Base-by-base conservation (phyloP, 2,797 vertebrate species). In the Mus spretus region DNA sequence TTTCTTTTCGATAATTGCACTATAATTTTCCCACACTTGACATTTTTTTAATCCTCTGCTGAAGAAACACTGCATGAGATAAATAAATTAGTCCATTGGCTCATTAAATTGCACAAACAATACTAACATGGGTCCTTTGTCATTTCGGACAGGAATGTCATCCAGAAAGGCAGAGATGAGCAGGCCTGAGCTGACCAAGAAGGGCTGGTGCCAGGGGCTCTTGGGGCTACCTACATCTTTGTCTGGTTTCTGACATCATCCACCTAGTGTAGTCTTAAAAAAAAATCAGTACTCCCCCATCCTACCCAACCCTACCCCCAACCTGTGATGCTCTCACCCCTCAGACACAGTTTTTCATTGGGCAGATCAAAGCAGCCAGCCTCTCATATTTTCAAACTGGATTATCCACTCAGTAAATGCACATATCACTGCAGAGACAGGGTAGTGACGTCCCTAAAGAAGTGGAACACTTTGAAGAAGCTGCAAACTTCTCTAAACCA, bases 41-140 rank as follows among this genome's bases (percentile, higher is more conserved):
- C 50, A 72, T 77, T 70, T 93, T 93, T 96, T 90, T 40, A 89
- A 94, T 95, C 74, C 90, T 93, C 81, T 77, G n/a, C 78, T 37
- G n/a, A 96, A 79, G 55, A 93, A 90, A 94, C 72, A 91, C 22
- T 37, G 55, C 37, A 75, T 24, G 77, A 50, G 57, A 61, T 93
- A 91, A 95, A 91, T 93, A 91, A 90, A 89, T 95, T 79, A 61
- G 14, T 72, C 94, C 55, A 80, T 1, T 37, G 3, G 47, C 77
- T 96, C 92, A 94, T 92, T 91, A 93, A 91, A 94, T 93, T 90
- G 65, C 31, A 79, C 14, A 91, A 78, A 81, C 31, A 89, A 91
- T 75, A 57, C 37, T 78, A 53, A 91, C 26, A 14, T n/a, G 75
- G 47, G 10, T 67, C 14, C 1, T 75, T 92, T 44, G 85, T 89